Evolutionary conservation across 1,140 invertebrate species (phyloP), one percentile per base, ranked within the genome.

Genomic region (Diachasma alloeum): DNA sequence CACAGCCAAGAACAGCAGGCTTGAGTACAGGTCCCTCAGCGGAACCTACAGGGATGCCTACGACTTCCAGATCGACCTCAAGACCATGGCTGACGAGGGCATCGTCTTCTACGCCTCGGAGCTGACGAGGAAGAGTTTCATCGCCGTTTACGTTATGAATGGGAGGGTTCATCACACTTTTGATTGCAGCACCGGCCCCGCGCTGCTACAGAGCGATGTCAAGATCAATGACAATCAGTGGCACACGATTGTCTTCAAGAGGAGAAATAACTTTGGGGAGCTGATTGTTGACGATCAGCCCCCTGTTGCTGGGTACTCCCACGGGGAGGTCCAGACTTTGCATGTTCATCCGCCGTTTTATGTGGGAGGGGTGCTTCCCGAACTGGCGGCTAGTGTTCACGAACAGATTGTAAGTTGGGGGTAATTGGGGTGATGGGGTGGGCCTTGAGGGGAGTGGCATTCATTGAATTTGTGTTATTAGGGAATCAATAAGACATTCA

Each of bases 21-120:
- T 95, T 53, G 95, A 96, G 85, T 96, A 93, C 79, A 87, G 88
- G 8, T 90, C 90, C 6, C 80, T 94, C 11, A 91, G 92, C 4
- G 92, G 91, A 0, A 91, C 92, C 63, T 90, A 94, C 59, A 91
- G 91, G 39, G 92, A 93, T 26, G 91, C 92, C 10, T 95, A 93
- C 82, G 93, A 94, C 67, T 94, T 98, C 79, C 93, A 93, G 15
- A 90, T 99, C 11, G 93, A 95, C 22, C 93, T 99, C 85, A 95
- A 95, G 80, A 98, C 97, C 0, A 91, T 90, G 42, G 91, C 92
- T 66, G 85, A 91, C 0, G 92, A 96, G 81, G 98, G 98, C 53
- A 91, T 98, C 1, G 91, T 97, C 42, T 95, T 99, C 86, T 99
- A 97, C 86, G 93, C 94, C 0, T 88, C 93, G 0, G 93, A 95